Conservation (phyloP, 2,113 vertebrate genomes). For the Ochotona curzoniae region DNA sequence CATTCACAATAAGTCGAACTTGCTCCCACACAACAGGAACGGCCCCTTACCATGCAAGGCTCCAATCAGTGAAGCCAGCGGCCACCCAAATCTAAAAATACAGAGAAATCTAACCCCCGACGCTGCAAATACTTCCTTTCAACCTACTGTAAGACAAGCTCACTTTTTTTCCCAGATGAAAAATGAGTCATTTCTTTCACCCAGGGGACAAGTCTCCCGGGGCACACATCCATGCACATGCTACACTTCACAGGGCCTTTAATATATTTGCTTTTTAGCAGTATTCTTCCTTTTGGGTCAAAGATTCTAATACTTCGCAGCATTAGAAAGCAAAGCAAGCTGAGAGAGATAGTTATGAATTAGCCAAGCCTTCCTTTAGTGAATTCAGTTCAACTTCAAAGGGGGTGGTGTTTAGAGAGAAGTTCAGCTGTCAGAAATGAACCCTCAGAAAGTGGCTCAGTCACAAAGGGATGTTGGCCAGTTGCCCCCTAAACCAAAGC, state of each 20-base stretch:
- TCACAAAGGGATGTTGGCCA: conserved; percentile 31
- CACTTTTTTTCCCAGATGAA: conserved; percentile 66
- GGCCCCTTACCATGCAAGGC: background rate
- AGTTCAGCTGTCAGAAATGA: conserved; percentile 59
- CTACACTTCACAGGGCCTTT: conserved; percentile 74
- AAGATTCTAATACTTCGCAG: conserved; percentile 73
- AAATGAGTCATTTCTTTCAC: conserved; percentile 76
- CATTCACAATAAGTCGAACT: conserved; percentile 78
- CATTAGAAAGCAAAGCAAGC: conserved; percentile 63
- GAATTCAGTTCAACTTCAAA: conserved; percentile 69
- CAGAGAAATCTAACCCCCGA: conserved; percentile 65
- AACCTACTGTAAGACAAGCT: conserved; percentile 68
- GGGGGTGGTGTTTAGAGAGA: background rate
- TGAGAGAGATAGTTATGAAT: conserved; percentile 68
- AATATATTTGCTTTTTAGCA: conserved; percentile 77
- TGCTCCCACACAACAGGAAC: conserved; percentile 40
- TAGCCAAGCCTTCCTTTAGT: conserved; percentile 65
- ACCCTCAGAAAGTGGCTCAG: conserved; percentile 51
- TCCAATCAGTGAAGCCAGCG: conserved; percentile 73
- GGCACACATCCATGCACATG: conserved; percentile 66
- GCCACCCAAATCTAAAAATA: conserved; percentile 79
- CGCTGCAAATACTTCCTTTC: conserved; percentile 78
- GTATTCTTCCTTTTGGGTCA: conserved; percentile 81
- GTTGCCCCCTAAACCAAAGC: background rate
- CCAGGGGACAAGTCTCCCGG: conserved; percentile 66